Evolutionary conservation across 2,888 invertebrate genomes (phyloP), one percentile per base, ranked within the genome.

Genomic region (Amphiduros pacificus): DNA sequence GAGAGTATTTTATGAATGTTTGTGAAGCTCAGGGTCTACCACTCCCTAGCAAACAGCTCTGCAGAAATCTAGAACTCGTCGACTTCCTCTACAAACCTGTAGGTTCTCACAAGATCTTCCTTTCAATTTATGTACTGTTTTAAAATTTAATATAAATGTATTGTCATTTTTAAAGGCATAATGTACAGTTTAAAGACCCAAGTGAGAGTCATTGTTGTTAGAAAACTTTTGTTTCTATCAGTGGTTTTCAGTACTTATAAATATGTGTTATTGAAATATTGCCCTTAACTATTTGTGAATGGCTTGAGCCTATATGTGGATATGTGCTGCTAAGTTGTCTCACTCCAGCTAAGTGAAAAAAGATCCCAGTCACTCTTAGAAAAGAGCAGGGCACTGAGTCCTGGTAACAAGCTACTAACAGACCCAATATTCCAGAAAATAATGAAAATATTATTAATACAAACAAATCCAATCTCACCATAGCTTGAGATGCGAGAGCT

Each of bases 1-100:
- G 79, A 24, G 77, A 77, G 62, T 79, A 79, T 66, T 80, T 76
- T 67, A 76, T 78, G 75, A 75, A 77, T 60, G 76, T 79, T 29
- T 80, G 80, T 70, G 75, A 78, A 61, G 78, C 79, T 61, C 77
- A 81, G 62, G 76, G 74, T 6, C 68, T 81, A 52, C 78, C 79
- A 4, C 70, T 80, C 40, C 69, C 77, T 36, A 73, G 72, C 62
- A 71, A 73, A 49, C 66, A 72, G 28, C 70, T 81, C 29, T 80
- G 80, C 69, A 74, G 73, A 57, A 77, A 78, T 61, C 69, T 73
- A 44, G 71, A 75, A 55, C 72, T 80, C 26, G 68, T 78, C 17
- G 76, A 79, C 49, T 81, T 78, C 69, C 72, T 81, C 2, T 77
- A 78, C 62, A 73, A 73, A 44, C 71, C 71, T 5, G 79, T 80